phyloP scores from a whole-genome alignment of 2,888 invertebrate genomes.

The Alentia gelatinosa region DNA sequence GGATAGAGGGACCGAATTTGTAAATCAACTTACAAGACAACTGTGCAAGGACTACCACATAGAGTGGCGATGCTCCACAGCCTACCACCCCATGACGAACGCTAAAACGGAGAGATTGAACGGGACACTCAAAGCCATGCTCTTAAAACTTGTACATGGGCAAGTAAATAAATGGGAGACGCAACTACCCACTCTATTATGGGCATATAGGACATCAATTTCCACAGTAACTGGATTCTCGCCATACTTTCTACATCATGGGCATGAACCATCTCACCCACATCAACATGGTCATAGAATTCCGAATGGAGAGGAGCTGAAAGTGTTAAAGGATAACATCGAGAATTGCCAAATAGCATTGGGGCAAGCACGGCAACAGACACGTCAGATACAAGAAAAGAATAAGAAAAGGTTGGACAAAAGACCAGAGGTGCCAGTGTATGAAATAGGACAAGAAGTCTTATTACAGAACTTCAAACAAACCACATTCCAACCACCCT shows the following conservation, averaged over 20 bases:
- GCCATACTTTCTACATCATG: constrained; percentile 32
- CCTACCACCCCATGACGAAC: constrained; percentile 48
- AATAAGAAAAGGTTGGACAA: no score
- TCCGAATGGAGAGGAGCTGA: no score
- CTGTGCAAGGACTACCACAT: not conserved
- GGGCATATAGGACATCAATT: not conserved
- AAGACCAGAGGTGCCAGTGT: no score
- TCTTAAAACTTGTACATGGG: constrained; percentile 26
- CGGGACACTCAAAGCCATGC: constrained; percentile 26
- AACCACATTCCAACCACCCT: no score
- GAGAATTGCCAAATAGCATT: no score
- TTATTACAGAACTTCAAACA: no score
- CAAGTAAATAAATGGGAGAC: not conserved
- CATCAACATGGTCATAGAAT: no score
- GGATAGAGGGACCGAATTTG: constrained; percentile 29
- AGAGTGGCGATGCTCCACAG: not conserved
- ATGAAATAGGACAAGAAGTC: no score
- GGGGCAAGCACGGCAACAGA: no score
- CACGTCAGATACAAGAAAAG: no score
- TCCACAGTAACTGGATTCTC: constrained; percentile 3
- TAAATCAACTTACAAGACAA: not conserved
- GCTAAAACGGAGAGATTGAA: not conserved
- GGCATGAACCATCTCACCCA: no score
- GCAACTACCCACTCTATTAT: not conserved
- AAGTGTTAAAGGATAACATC: no score